A percentile compares a stretch with the other conserved stretches of the same genome.
These are phyloP conservation scores for Ametastegia equiseti DNA, from an alignment of 2,888 invertebrate genomes.

Conservation along the genomic window DNA sequence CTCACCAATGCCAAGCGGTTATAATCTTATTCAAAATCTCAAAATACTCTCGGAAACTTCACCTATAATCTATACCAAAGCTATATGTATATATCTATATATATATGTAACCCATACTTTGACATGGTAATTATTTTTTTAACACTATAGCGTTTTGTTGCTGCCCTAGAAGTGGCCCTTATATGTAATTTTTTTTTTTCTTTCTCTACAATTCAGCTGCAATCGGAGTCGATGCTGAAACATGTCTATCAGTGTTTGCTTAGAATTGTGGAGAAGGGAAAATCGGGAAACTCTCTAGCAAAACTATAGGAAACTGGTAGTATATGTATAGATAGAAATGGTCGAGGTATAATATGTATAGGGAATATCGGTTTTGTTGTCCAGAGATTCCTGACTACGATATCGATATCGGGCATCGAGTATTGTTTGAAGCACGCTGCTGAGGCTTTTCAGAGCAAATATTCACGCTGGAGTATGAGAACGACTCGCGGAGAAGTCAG, in stretches of 20 bases:
- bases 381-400: constrained; percentile 20
- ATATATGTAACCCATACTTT: no score
- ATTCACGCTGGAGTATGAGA: not conserved
- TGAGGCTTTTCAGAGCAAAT: constrained; percentile 25
- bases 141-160: no score
- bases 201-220: not conserved
- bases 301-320: constrained; percentile 5
- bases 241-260: no score
- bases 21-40: not conserved
- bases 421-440: no score
- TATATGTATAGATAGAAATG: constrained; percentile 19
- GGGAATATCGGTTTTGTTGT: constrained; percentile 34
- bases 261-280: not conserved
- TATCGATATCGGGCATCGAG: constrained; percentile 30
- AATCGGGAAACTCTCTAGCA: not conserved
- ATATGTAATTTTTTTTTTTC: no score
- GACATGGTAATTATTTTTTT: no score
- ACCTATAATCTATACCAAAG: no score
- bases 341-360: not conserved
- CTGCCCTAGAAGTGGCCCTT: no score
- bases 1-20: not conserved
- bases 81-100: no score
- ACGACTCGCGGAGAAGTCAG: not conserved
- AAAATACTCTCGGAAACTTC: no score
- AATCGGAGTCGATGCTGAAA: not conserved